Evolutionary conservation across 2,888 invertebrate genomes (phyloP).

Genomic region (Tetranychus piercei): DNA sequence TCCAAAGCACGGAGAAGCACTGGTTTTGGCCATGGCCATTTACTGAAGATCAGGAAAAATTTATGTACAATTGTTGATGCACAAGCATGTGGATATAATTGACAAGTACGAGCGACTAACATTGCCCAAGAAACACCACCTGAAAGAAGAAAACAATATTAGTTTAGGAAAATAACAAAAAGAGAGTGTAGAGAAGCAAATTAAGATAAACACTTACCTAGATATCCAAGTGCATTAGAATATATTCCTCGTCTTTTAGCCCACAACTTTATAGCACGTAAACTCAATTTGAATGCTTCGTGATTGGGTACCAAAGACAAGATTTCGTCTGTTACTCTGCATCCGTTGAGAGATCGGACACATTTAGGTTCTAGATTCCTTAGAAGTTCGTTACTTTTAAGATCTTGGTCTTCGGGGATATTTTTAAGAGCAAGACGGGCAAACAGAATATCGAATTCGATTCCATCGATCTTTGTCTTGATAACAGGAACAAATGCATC

Average conservation of each 20-base stretch:
- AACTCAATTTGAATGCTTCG: constrained; percentile 75
- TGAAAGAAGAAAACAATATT: constrained; percentile 23
- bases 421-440: constrained; percentile 83
- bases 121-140: constrained; percentile 96
- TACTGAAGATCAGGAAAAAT: constrained; percentile 92
- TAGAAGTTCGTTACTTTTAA: constrained; percentile 63
- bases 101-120: constrained; percentile 92
- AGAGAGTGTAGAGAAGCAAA: neutral
- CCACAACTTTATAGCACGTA: constrained; percentile 91
- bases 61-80: constrained; percentile 88
- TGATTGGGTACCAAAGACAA: constrained; percentile 82
- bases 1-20: constrained; percentile 82
- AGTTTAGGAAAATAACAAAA: neutral
- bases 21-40: constrained; percentile 99
- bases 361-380: constrained; percentile 90
- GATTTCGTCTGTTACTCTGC: constrained; percentile 95
- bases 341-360: constrained; percentile 52
- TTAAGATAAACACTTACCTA: constrained; percentile 37
- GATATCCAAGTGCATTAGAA: constrained; percentile 89
- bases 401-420: constrained; percentile 71
- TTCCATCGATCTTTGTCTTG: constrained; percentile 95
- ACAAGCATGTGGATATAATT: constrained; percentile 88
- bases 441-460: constrained; percentile 91
- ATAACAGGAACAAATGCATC: constrained; percentile 98
- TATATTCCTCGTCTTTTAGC: constrained; percentile 94